A percentile compares a stretch with the other conserved stretches of the same genome.
These are phyloP conservation scores for Cassiopea andromeda DNA, from an alignment of 30 jellyfish, hydroid and myxozoan genomes.

Conservation along the genomic window DNA sequence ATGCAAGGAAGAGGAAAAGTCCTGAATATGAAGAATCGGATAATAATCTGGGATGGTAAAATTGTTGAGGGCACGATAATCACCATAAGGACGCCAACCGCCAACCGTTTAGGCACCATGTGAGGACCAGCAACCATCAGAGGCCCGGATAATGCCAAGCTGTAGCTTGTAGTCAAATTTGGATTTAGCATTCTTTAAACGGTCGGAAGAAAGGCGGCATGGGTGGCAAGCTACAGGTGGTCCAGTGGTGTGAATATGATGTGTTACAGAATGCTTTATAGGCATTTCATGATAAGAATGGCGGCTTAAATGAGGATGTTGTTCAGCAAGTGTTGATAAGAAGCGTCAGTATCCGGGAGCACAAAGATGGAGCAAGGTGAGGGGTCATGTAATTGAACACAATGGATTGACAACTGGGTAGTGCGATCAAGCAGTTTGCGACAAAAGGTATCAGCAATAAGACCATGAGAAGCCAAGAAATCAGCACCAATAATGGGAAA, in stretches of 20 bases:
- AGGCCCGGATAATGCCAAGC: not conserved
- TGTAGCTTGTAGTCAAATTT: conserved; percentile 47
- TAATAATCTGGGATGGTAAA: conserved; percentile 53
- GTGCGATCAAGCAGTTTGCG: conserved; percentile 23
- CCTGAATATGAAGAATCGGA: conserved; percentile 70
- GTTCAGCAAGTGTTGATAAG: not conserved
- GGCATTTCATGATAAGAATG: not conserved
- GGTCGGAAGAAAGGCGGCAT: conserved; percentile 31
- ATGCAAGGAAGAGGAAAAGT: conserved; percentile 43
- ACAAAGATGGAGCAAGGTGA: not conserved
- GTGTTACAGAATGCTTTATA: conserved; percentile 42
- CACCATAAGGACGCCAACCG: conserved; percentile 66
- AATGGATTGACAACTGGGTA: conserved; percentile 1
- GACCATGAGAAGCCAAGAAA: conserved; percentile 3
- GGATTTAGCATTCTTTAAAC: conserved; percentile 23
- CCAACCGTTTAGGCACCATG: conserved; percentile 11
- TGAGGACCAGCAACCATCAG: not conserved
- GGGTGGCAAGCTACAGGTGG: conserved; percentile 21
- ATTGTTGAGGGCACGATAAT: conserved; percentile 52
- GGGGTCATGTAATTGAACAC: not conserved
- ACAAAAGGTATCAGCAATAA: not conserved
- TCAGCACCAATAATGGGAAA: conserved; percentile 38
- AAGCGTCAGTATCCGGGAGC: not conserved
- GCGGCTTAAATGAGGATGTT: not conserved
- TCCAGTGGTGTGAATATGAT: conserved; percentile 15